Conservation (phyloP, 2,113 vertebrate genomes). For the Salminus brasiliensis region DNA sequence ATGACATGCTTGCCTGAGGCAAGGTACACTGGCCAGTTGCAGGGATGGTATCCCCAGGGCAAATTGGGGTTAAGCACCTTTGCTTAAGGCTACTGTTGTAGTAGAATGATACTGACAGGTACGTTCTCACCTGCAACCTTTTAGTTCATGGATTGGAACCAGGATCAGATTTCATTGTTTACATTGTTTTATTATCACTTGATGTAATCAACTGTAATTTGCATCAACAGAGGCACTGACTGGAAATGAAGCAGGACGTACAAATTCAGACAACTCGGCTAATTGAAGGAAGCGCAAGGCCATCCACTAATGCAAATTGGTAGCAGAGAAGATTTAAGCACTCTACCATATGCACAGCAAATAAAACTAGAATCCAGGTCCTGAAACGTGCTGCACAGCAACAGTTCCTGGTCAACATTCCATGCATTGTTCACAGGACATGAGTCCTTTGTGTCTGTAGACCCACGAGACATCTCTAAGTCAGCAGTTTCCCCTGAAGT, state of each 20-base stretch:
- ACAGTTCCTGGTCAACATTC: neutral
- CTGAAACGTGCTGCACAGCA: conserved; percentile 20
- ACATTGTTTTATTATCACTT: neutral
- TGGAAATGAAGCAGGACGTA: conserved; percentile 25
- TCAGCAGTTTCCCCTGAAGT: neutral
- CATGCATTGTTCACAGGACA: conserved; percentile 11
- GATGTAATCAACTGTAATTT: conserved; percentile 1
- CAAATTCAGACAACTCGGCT: conserved; percentile 43
- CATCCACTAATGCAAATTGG: conserved; percentile 31
- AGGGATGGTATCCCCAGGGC: neutral
- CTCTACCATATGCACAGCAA: conserved; percentile 1
- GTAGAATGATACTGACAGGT: neutral
- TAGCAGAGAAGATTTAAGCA: conserved; percentile 38
- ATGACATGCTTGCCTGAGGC: neutral
- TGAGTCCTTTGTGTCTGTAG: neutral
- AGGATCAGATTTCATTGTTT: neutral
- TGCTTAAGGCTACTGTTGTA: neutral
- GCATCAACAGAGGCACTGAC: conserved; percentile 22
- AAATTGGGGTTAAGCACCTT: neutral
- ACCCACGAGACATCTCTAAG: neutral
- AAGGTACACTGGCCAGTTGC: neutral
- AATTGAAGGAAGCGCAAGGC: conserved; percentile 34
- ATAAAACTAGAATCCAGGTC: conserved; percentile 19
- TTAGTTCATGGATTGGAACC: neutral
- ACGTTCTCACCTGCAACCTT: neutral